These are phyloP conservation scores for Panulirus ornatus DNA, from an alignment of 1,140 invertebrate species.

Conservation along the genomic window DNA sequence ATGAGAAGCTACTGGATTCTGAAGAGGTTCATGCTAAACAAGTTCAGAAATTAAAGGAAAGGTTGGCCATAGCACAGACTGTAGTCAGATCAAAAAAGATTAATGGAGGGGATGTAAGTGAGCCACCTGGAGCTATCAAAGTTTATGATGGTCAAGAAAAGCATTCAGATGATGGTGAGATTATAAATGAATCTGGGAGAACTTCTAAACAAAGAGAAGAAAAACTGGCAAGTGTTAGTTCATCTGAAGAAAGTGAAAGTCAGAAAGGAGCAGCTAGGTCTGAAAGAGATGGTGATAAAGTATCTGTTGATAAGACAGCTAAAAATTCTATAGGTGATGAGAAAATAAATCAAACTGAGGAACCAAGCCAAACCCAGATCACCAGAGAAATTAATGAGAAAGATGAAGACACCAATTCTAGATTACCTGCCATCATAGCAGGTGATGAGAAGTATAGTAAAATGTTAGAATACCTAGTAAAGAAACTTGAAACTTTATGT, in stretches of 20 bases:
- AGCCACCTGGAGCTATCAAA: not conserved
- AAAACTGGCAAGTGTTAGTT: not conserved
- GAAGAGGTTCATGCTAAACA: slow-evolving; percentile 39
- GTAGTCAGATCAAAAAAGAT: not conserved
- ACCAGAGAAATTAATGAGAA: not conserved
- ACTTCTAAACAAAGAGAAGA: not conserved
- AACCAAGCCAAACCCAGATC: not conserved
- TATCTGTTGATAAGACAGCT: not conserved
- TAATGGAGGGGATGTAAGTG: not conserved
- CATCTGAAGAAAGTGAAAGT: not conserved
- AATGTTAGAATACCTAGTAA: slow-evolving; percentile 23
- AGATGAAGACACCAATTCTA: not conserved
- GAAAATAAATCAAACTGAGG: not conserved
- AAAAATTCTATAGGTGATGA: not conserved
- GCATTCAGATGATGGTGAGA: not conserved
- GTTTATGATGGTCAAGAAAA: not conserved
- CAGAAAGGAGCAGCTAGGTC: not conserved
- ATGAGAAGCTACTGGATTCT: slow-evolving; percentile 13
- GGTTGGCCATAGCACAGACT: not conserved
- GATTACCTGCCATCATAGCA: not conserved
- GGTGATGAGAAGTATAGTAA: slow-evolving; percentile 27
- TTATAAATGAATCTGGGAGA: not conserved
- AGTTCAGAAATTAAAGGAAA: not conserved
- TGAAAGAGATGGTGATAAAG: not conserved
- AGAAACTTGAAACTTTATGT: slow-evolving; percentile 41